phyloP scores from a whole-genome alignment of 2,888 invertebrate species.

The Rhimphoctona megacephalus region DNA sequence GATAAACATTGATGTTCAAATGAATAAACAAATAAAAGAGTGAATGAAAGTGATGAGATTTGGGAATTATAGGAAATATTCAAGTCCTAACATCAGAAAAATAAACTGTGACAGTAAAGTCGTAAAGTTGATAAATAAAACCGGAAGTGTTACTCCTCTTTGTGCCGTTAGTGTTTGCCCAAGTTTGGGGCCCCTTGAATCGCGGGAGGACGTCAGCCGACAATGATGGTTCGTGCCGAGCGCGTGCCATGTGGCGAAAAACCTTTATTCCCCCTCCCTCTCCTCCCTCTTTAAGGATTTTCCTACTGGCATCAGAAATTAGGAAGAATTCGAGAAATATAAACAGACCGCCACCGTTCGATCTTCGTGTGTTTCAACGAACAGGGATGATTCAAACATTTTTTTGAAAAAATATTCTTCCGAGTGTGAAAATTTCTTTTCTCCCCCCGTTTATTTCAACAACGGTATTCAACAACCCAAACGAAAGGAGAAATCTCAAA shows the following conservation, averaged over 20 bases:
- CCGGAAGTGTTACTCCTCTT: slow-evolving; percentile 56
- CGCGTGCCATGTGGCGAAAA: slow-evolving; percentile 80
- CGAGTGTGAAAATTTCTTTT: slow-evolving; percentile 59
- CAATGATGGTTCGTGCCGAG: slow-evolving; percentile 52
- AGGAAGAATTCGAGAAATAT: slow-evolving; percentile 72
- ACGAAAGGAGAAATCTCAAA: background rate
- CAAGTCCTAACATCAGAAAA: background rate
- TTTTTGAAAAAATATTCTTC: background rate
- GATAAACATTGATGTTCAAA: background rate
- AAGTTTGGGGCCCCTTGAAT: slow-evolving; percentile 23
- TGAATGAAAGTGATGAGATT: background rate
- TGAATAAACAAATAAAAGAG: background rate
- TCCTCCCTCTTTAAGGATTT: slow-evolving; percentile 69
- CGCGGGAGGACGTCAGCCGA: slow-evolving; percentile 29
- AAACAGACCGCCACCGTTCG: slow-evolving; percentile 65
- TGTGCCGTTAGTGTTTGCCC: slow-evolving; percentile 38
- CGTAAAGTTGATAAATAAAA: slow-evolving; percentile 50
- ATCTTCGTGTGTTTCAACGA: background rate
- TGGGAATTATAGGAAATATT: background rate
- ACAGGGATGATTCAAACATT: background rate
- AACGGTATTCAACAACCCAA: background rate
- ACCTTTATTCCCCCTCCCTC: slow-evolving; percentile 32
- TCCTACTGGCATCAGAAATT: slow-evolving; percentile 72
- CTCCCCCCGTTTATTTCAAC: background rate
- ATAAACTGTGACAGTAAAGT: slow-evolving; percentile 6